These are phyloP conservation scores for Popillia japonica DNA, from an alignment of 1,140 invertebrate species.

Conservation along the genomic window DNA sequence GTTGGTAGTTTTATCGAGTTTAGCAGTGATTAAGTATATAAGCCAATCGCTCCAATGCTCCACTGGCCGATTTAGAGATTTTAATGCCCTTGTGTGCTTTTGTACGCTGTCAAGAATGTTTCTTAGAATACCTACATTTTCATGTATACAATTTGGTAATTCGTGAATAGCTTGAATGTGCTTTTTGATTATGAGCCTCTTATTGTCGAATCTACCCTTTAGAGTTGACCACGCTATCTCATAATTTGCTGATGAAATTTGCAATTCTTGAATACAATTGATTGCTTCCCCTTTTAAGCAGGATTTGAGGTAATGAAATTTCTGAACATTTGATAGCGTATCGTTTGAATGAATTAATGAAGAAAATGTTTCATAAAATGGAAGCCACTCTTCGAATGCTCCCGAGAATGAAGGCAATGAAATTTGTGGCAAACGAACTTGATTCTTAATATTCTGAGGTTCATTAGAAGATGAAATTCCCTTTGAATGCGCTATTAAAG, in stretches of 20 bases:
- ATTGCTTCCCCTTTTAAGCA: conserved; percentile 48
- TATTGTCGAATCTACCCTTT: conserved; percentile 43
- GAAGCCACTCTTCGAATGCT: too few species aligned
- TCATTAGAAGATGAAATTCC: too few species aligned
- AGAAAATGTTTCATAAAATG: too few species aligned
- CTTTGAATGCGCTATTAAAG: too few species aligned
- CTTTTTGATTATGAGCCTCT: conserved; percentile 29
- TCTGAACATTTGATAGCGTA: conserved; percentile 36
- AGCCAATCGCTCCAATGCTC: conserved; percentile 53
- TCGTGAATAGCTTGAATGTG: conserved; percentile 35
- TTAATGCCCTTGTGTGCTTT: conserved; percentile 17
- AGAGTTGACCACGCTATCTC: conserved; percentile 42
- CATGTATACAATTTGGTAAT: background rate
- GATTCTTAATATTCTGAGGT: too few species aligned
- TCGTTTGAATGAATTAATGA: too few species aligned
- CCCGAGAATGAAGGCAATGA: too few species aligned
- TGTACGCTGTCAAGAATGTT: background rate
- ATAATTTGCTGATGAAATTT: conserved; percentile 44
- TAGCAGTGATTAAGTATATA: conserved; percentile 52
- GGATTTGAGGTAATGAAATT: conserved; percentile 50
- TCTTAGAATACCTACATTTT: background rate
- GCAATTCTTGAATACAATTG: conserved; percentile 46
- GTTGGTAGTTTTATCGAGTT: conserved; percentile 51
- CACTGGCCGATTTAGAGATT: background rate
- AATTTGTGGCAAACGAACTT: too few species aligned